Base-by-base conservation (phyloP, 2,797 vertebrate genomes). In the Lepilemur ruficaudatus region DNA sequence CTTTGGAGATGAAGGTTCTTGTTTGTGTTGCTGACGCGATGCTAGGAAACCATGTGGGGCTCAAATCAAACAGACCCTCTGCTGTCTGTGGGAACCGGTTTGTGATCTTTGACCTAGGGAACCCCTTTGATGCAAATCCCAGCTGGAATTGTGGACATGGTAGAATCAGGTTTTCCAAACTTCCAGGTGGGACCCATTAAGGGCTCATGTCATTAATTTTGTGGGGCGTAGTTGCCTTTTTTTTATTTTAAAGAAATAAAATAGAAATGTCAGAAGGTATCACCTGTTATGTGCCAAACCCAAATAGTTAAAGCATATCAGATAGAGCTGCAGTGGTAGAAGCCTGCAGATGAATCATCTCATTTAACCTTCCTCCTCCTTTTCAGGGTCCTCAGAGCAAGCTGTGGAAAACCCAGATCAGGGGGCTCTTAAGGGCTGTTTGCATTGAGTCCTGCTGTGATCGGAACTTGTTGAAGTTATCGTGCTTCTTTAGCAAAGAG, bases 231-330 rank as follows among this genome's bases (percentile, higher is more conserved):
- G 4, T 48, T 80, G 11, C n/a, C 48, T 82, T 70, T 82, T 67
- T 30, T 63, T 25, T 25, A 18, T 96, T 95, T 85, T 85, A 52
- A 91, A 72, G 32, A 48, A 91, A 75, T 38, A 70, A 83, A 94
- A 35, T 65, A 35, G 59, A 93, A 86, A 52, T 93, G 57, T 89
- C 52, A n/a, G 70, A 93, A 50, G 78, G n/a, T 9, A 41, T 89
- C 22, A n/a, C 52, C 59, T 32, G 28, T 50, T 30, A 18, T 41
- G 46, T 52, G 43, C 43, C 38, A 80, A 92, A 25, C 41, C 7
- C 32, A 72, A 50, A 32, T 30, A 28, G 82, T 28, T 23, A 78
- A 73, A 50, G 17, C 5, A 59, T 1, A 0, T 25, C 59, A 50
- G 25, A 86, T 9, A n/a, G 28, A 63, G n/a, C 4, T 41, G 5